Evolutionary conservation across 2,113 vertebrate species (phyloP), one percentile per base, ranked within the genome.

Genomic region (Psilopogon haemacephalus): DNA sequence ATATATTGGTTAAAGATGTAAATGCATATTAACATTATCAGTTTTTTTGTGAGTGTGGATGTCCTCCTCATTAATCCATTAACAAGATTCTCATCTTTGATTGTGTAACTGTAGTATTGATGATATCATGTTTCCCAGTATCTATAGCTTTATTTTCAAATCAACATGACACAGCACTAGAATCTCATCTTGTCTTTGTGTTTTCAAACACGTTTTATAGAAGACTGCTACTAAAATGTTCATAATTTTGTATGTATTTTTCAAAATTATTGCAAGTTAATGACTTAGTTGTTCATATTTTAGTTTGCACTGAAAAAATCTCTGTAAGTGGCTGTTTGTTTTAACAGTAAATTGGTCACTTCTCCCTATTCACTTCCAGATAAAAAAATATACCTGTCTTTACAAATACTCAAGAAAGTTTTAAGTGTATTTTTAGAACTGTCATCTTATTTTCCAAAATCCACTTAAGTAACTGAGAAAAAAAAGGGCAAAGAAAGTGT

Each of bases 11-110:
- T 38, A 58, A 30, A 26, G 33, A 35, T 33, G 7, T 21, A 52
- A 14, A 15, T 58, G 7, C 8, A 35, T 28, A 23, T 7, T 75
- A 80, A 58, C 0, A 2, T 46, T 84, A 56, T 50, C 24, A 37
- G 12, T 8, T 58, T 70, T 44, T 52, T 70, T 52, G 24, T 2
- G 0, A 37, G 3, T 26, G 70, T 0, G 3, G 17, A 15, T 64
- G 11, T 58, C 18, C 11, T 56, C 30, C 15, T 62, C 32, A 26
- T 44, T 69, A 63, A 12, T 37, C 15, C 55, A 23, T 40, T 50
- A 58, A 63, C 15, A 12, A 81, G 12, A 12, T 63, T 3, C 19
- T 64, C 7, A 28, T 58, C 35, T 70, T 54, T 37, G 3, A 82
- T 19, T 67, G 46, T 5, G 42, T 5, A 44, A 59, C 15, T 63